These are phyloP conservation scores for Sarcophilus harrisii DNA, from an alignment of 2,797 vertebrate species.

Conservation along the genomic window DNA sequence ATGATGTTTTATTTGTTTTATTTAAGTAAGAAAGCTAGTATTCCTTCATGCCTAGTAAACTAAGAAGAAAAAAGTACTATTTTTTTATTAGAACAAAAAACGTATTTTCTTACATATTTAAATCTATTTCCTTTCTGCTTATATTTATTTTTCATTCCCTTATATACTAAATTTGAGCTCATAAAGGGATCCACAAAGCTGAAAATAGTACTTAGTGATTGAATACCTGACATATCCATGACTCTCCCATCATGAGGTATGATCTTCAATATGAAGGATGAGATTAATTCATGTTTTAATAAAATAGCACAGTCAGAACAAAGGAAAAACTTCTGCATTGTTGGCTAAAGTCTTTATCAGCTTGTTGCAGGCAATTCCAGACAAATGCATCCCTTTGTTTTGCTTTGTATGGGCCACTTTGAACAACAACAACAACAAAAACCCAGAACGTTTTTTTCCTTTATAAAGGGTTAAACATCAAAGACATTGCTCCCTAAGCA, in stretches of 20 bases:
- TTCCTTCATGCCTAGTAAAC: neutral
- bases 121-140: conserved; percentile 77
- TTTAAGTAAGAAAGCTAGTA: neutral
- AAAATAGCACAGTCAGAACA: conserved; percentile 60
- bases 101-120: conserved; percentile 59
- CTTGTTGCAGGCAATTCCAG: conserved; percentile 39
- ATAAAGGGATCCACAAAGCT: conserved; percentile 58
- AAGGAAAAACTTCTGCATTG: conserved; percentile 61
- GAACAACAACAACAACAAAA: neutral
- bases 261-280: neutral
- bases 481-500: neutral
- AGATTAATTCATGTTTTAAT: conserved; percentile 73
- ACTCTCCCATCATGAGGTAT: neutral
- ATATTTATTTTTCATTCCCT: conserved; percentile 77
- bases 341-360: conserved; percentile 65
- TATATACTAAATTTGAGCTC: conserved; percentile 69
- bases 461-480: conserved; percentile 69
- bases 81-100: neutral
- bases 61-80: neutral
- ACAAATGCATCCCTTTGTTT: conserved; percentile 46
- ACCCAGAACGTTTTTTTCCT: neutral
- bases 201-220: conserved; percentile 69
- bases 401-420: neutral
- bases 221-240: conserved; percentile 19
- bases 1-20: neutral